Evolutionary conservation across 2,113 vertebrate genomes (phyloP), one percentile per base, ranked within the genome.

Genomic region (Arizona elegans): DNA sequence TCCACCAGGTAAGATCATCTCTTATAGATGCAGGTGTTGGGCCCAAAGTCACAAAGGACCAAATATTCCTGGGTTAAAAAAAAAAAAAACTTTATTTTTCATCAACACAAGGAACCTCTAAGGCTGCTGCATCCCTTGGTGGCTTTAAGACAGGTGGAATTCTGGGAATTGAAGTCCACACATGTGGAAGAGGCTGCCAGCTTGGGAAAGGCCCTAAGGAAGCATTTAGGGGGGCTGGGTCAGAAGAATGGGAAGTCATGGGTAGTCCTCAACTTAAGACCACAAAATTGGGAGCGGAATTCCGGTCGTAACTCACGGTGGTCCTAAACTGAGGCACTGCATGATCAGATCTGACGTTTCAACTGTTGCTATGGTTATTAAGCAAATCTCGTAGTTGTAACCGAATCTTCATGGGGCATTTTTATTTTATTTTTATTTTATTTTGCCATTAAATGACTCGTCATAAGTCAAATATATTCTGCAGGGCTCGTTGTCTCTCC

Each of bases 1-100:
- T 2, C 88, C 94, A 1, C 81, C 89, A 91, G 93, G 92, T 95
- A 96, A 93, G 38, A 13, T 93, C 70, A 52, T 29, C 13, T 92
- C 55, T 3, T 3, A 62, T 17, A 56, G 33, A 1, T 8, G 24
- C 21, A 10, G 52, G 43, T 86, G 86, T 92, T 13, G 47, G 47
- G 38, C 91, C 52, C 33, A 59, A 90, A 93, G 2, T 1, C 75
- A 85, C 17, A 10, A 56, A 87, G 81, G 21, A 8, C 88, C 86
- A n/a, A 2, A 89, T 23, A 47, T 24, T 47, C 58, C 33, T 23
- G 0, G 21, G 23, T 47, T 13, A 38, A 91, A 50, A 85, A 19
- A 65, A 58, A 8, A 19, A 0, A 17, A 19, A 11, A 12, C 9
- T 50, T 91, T 33, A 38, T 56, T 92, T 33, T 62, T 3, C 11